These are phyloP conservation scores for Pedicia rivosa DNA, from an alignment of 2,888 invertebrate species.

Conservation along the genomic window DNA sequence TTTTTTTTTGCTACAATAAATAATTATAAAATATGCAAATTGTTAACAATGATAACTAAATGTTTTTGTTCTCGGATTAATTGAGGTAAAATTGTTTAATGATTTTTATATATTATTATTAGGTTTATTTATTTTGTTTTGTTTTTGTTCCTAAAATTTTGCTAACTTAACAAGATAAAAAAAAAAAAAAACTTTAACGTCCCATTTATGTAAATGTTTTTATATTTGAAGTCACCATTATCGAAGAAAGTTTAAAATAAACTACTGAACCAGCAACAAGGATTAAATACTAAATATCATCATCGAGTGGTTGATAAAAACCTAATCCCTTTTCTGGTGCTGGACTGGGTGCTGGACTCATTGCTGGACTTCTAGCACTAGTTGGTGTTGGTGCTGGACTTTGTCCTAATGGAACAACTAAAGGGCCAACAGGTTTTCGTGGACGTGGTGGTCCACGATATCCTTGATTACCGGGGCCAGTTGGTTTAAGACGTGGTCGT, in stretches of 20 bases:
- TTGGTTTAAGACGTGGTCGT: slow-evolving; percentile 46
- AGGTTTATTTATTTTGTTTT: too few relatives aligned
- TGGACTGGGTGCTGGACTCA: slow-evolving; percentile 27
- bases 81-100: too few relatives aligned
- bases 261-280: too few relatives aligned
- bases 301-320: slow-evolving; percentile 7
- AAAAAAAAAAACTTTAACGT: not conserved
- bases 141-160: too few relatives aligned
- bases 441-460: slow-evolving; percentile 39
- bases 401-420: slow-evolving; percentile 27
- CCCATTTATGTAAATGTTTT: too few relatives aligned
- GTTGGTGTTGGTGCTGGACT: slow-evolving; percentile 27
- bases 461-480: slow-evolving; percentile 47
- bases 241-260: too few relatives aligned
- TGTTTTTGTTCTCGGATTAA: too few relatives aligned
- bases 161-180: not conserved
- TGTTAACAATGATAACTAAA: too few relatives aligned
- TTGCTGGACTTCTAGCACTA: slow-evolving; percentile 25
- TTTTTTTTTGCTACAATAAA: too few relatives aligned
- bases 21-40: too few relatives aligned
- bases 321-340: slow-evolving; percentile 14
- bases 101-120: too few relatives aligned
- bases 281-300: slow-evolving; percentile 5
- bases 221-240: too few relatives aligned
- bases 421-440: slow-evolving; percentile 34